These are phyloP conservation scores for Drosophila elegans DNA, from an alignment of 1,140 invertebrate species.

Conservation along the genomic window DNA sequence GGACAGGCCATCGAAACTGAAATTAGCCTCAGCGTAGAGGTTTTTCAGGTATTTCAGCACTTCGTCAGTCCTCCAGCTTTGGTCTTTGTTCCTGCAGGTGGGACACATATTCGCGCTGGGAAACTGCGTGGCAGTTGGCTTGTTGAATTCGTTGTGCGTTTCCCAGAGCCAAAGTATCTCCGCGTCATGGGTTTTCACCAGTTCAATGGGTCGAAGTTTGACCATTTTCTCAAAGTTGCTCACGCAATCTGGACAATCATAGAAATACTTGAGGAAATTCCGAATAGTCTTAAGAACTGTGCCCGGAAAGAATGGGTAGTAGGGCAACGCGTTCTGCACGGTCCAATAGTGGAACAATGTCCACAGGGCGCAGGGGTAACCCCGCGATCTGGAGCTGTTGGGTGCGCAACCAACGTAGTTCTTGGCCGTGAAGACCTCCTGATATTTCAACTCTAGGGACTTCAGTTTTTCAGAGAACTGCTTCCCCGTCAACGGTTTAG, in stretches of 20 bases:
- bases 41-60: slow-evolving; percentile 34
- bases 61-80: slow-evolving; percentile 86
- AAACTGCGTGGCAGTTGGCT: slow-evolving; percentile 93
- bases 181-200: slow-evolving; percentile 89
- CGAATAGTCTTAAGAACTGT: slow-evolving; percentile 91
- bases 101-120: slow-evolving; percentile 89
- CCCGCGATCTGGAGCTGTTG: slow-evolving; percentile 87
- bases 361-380: slow-evolving; percentile 96
- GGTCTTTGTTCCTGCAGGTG: slow-evolving; percentile 86
- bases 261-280: slow-evolving; percentile 95
- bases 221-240: slow-evolving; percentile 94
- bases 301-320: slow-evolving; percentile 67
- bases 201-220: slow-evolving; percentile 87
- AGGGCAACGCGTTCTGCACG: slow-evolving; percentile 87
- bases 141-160: slow-evolving; percentile 96
- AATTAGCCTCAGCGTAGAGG: slow-evolving; percentile 17
- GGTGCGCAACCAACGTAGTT: slow-evolving; percentile 87
- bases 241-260: slow-evolving; percentile 95
- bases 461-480: too few species aligned
- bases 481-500: too few species aligned
- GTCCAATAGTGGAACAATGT: slow-evolving; percentile 96
- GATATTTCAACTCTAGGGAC: too few species aligned
- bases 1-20: slow-evolving; percentile 5
- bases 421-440: slow-evolving; percentile 86
- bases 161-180: slow-evolving; percentile 96